A percentile compares a stretch with the other conserved stretches of the same genome.
phyloP scores from a whole-genome alignment of 2,888 invertebrate species.

The Mythimna ferrago region DNA sequence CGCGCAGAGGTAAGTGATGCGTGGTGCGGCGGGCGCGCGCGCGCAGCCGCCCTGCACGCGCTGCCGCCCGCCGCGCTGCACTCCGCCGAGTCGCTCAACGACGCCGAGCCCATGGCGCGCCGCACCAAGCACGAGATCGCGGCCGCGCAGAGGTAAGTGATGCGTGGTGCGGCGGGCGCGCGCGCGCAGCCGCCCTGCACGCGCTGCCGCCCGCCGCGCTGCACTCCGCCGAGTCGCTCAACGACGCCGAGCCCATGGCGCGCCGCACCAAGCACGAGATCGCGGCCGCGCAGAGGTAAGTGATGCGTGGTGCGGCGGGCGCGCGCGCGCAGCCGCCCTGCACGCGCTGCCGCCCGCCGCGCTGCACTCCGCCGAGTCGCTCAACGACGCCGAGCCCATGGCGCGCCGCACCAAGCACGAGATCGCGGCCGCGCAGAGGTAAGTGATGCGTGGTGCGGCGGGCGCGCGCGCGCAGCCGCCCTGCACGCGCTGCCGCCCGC shows the following conservation, averaged over 20 bases:
- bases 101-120: conserved; percentile 97
- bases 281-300: conserved; percentile 96
- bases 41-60: conserved; percentile 73
- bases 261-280: conserved; percentile 99
- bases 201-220: conserved; percentile 80
- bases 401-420: conserved; percentile 93
- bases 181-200: conserved; percentile 73
- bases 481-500: conserved; percentile 79
- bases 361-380: conserved; percentile 84
- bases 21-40: conserved; percentile 75
- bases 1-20: conserved; percentile 81
- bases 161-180: conserved; percentile 81
- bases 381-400: conserved; percentile 96
- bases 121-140: conserved; percentile 90
- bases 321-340: conserved; percentile 75
- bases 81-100: conserved; percentile 88
- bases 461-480: conserved; percentile 73
- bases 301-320: no score
- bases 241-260: conserved; percentile 96
- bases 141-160: conserved; percentile 73
- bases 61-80: conserved; percentile 82
- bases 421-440: no score
- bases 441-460: conserved; percentile 86
- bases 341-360: conserved; percentile 80
- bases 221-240: conserved; percentile 86